A percentile compares a stretch with the other conserved stretches of the same genome.
Conservation (phyloP, 2,888 invertebrate species). For the Ceriagrion tenellum region DNA sequence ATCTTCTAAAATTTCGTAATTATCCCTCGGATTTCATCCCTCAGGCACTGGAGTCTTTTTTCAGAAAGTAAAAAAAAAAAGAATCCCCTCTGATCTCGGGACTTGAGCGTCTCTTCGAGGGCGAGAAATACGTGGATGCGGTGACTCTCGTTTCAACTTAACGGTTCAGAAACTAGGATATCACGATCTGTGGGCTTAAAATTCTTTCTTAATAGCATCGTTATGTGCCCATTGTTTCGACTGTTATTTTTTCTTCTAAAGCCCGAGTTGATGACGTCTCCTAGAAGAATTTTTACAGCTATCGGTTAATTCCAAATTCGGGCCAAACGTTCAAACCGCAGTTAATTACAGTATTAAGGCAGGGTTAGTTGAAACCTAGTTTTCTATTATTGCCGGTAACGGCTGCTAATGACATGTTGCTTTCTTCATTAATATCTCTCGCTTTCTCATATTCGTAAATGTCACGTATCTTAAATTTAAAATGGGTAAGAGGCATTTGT, state of each 20-base stretch:
- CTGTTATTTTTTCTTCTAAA: no score
- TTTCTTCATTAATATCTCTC: background rate
- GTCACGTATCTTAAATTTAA: no score
- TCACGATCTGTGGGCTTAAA: conserved; percentile 33
- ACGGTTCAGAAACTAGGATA: conserved; percentile 34
- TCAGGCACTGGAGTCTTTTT: background rate
- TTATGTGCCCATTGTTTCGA: background rate
- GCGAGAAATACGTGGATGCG: background rate
- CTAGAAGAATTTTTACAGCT: background rate
- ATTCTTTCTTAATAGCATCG: background rate
- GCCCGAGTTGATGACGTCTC: background rate
- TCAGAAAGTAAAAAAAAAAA: background rate
- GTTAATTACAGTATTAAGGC: background rate
- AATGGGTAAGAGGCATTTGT: no score
- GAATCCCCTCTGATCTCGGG: background rate
- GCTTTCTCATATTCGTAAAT: no score
- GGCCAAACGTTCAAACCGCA: background rate
- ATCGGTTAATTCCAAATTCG: background rate
- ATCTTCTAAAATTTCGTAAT: no score
- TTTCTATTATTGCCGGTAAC: background rate
- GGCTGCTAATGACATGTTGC: background rate
- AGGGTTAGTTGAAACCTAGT: background rate
- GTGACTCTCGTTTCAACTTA: conserved; percentile 21
- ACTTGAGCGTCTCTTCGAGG: background rate
- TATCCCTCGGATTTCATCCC: no score